Evolutionary conservation across 2,888 invertebrate genomes (phyloP).

Genomic region (Drosophila paranaensis): DNA sequence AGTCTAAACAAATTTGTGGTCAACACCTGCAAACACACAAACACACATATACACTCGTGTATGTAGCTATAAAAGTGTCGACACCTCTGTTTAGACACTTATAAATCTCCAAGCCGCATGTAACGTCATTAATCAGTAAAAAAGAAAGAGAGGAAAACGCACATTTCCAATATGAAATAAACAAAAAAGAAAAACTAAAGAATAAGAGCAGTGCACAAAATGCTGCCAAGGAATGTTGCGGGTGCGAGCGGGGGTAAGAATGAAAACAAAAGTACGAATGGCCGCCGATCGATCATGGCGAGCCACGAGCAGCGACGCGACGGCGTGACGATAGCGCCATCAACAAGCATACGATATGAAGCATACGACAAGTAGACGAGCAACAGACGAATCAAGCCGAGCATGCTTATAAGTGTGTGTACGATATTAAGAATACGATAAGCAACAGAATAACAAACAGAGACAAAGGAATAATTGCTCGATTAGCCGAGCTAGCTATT

Average conservation of each 20-base stretch:
- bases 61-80: conserved; percentile 43
- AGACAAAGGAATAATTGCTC: neutral
- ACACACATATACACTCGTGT: neutral
- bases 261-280: conserved; percentile 40
- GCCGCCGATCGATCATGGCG: conserved; percentile 21
- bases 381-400: conserved; percentile 1
- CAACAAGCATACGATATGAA: conserved; percentile 37
- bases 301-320: conserved; percentile 1
- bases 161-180: conserved; percentile 43
- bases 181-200: conserved; percentile 31
- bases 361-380: conserved; percentile 41
- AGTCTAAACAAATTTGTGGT: conserved; percentile 11
- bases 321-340: conserved; percentile 14
- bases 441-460: neutral
- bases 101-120: conserved; percentile 31
- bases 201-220: conserved; percentile 13
- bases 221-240: conserved; percentile 28
- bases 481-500: conserved; percentile 2
- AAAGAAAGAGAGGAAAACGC: conserved; percentile 20
- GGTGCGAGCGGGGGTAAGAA: conserved; percentile 11
- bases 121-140: conserved; percentile 50
- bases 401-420: neutral
- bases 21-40: conserved; percentile 16
- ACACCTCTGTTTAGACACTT: conserved; percentile 41
- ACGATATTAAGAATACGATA: neutral